Percentiles rank a stretch among this genome's conserved stretches.
Conservation (phyloP, 2,113 vertebrate genomes). For the Petromus typicus region DNA sequence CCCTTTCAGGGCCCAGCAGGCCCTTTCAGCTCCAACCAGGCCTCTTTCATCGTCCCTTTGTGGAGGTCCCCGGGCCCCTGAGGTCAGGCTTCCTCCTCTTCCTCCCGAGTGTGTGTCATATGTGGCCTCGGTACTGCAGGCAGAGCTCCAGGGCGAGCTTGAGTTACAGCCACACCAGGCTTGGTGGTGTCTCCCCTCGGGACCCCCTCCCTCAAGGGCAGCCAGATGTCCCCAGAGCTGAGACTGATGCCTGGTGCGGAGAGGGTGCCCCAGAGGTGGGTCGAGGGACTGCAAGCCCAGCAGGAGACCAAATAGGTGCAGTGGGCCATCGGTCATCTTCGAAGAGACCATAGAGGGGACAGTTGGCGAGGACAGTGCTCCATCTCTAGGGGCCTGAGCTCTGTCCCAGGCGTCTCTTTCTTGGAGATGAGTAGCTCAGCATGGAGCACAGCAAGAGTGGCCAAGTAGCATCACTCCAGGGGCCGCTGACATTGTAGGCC, state of each 20-base stretch:
- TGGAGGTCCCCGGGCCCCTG: not conserved
- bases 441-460: not conserved
- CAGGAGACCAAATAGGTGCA: not conserved
- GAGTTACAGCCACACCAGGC: not conserved
- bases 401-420: constrained; percentile 10
- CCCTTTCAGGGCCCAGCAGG: not conserved
- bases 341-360: not conserved
- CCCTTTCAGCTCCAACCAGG: not conserved
- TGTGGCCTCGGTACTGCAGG: not conserved
- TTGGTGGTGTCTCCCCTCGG: not conserved
- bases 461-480: not conserved
- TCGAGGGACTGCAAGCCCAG: not conserved
- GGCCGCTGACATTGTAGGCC: not conserved
- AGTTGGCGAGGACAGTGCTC: not conserved
- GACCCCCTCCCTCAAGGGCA: constrained; percentile 67
- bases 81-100: not conserved
- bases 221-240: constrained; percentile 24
- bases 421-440: not conserved
- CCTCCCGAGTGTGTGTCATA: not conserved
- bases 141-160: constrained; percentile 24
- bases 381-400: not conserved
- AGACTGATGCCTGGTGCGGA: not conserved
- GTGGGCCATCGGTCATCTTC: not conserved
- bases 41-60: not conserved
- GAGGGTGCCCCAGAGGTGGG: not conserved